phyloP scores from a whole-genome alignment of 2,797 vertebrate genomes.

The Craterocephalus amniculus region DNA sequence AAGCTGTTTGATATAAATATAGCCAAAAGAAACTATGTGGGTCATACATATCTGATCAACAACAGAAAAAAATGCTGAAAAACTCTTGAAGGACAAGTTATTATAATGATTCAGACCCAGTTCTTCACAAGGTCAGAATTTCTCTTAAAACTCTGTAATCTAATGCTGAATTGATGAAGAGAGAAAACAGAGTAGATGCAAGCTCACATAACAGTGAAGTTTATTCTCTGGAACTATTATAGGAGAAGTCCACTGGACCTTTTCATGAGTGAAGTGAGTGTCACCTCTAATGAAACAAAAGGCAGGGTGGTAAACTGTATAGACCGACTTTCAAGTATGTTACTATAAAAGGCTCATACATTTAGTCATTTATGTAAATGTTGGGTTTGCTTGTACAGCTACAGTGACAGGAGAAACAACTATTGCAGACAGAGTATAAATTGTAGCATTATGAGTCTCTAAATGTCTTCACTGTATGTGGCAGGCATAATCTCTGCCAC shows the following conservation, averaged over 20 bases:
- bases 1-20: neutral
- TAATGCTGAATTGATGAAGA: slow-evolving; percentile 49
- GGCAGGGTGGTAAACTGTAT: slow-evolving; percentile 11
- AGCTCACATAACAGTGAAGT: slow-evolving; percentile 13
- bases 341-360: slow-evolving; percentile 13
- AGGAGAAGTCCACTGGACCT: slow-evolving; percentile 12
- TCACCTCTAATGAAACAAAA: slow-evolving; percentile 31
- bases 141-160: slow-evolving; percentile 56
- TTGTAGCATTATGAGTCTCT: slow-evolving; percentile 4
- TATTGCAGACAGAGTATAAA: slow-evolving; percentile 3
- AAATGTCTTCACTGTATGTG: slow-evolving; percentile 1
- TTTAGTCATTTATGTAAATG: slow-evolving; percentile 26
- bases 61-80: slow-evolving; percentile 15
- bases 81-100: slow-evolving; percentile 32
- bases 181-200: slow-evolving; percentile 26
- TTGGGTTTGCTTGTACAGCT: neutral
- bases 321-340: slow-evolving; percentile 9
- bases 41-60: slow-evolving; percentile 5
- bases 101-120: slow-evolving; percentile 42
- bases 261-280: slow-evolving; percentile 13
- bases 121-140: slow-evolving; percentile 50
- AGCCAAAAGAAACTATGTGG: neutral
- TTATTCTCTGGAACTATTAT: slow-evolving; percentile 18
- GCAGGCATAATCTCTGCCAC: neutral
- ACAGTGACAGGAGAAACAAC: neutral